Evolutionary conservation across 2,888 invertebrate species (phyloP).

Genomic region (Dorcus hopei): DNA sequence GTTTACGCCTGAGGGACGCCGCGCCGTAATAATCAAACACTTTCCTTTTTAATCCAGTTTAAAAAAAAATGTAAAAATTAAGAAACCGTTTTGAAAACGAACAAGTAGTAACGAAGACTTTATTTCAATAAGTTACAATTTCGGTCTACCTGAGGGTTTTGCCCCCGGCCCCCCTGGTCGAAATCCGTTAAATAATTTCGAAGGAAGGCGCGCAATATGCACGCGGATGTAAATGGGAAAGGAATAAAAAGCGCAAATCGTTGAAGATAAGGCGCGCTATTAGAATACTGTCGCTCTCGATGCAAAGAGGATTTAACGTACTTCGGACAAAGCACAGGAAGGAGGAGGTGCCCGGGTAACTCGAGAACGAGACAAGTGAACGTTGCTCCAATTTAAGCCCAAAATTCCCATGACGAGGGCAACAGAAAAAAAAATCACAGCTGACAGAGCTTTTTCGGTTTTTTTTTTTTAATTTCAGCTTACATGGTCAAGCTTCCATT

Average conservation of each 20-base stretch:
- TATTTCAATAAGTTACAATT: too few relatives aligned
- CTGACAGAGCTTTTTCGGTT: neutral
- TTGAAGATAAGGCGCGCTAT: constrained; percentile 31
- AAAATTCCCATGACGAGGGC: constrained; percentile 8
- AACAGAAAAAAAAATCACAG: neutral
- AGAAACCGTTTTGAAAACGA: too few relatives aligned
- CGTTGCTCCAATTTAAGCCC: constrained; percentile 26
- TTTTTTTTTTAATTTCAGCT: neutral
- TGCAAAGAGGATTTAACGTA: constrained; percentile 38
- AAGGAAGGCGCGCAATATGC: neutral
- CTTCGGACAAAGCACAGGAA: constrained; percentile 42
- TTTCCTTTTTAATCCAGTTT: too few relatives aligned
- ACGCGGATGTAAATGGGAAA: neutral
- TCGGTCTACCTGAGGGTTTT: too few relatives aligned
- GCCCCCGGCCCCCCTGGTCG: too few relatives aligned
- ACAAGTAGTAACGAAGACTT: too few relatives aligned
- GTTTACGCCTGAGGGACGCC: too few relatives aligned
- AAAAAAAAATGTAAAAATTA: too few relatives aligned
- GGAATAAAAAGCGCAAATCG: constrained; percentile 29
- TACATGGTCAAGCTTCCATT: too few relatives aligned
- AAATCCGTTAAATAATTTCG: too few relatives aligned
- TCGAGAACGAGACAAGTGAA: constrained; percentile 42
- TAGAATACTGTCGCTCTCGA: constrained; percentile 36
- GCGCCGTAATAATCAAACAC: too few relatives aligned
- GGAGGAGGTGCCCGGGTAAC: constrained; percentile 40